phyloP scores from a whole-genome alignment of 2,113 vertebrate genomes.

The Pygoscelis adeliae region DNA sequence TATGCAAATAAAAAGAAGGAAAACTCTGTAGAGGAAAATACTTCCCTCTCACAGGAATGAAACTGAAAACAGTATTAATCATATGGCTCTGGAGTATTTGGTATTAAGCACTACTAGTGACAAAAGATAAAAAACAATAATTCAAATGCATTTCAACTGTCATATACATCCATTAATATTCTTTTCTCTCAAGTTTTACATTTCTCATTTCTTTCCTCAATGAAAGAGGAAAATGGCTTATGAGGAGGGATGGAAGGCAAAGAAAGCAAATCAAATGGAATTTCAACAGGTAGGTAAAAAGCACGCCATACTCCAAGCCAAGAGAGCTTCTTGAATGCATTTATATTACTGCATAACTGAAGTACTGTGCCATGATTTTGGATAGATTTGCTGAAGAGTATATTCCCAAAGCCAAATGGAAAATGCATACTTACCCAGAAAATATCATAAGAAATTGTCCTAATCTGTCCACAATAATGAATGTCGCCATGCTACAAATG shows the following conservation, averaged over 20 bases:
- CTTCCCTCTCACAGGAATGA: not conserved
- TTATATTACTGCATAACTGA: not conserved
- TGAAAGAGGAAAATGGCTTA: not conserved
- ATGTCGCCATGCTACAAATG: not conserved
- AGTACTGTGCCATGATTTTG: not conserved
- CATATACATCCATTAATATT: not conserved
- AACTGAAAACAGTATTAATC: conserved; percentile 18
- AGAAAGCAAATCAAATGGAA: not conserved
- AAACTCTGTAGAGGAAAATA: not conserved
- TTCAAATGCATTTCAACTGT: not conserved
- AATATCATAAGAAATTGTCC: not conserved
- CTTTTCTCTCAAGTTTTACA: not conserved
- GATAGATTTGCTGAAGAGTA: not conserved
- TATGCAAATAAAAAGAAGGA: not conserved
- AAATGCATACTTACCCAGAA: not conserved
- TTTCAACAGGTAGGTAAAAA: not conserved
- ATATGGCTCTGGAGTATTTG: not conserved
- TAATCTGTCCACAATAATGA: not conserved
- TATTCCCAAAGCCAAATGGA: not conserved
- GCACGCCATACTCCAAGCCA: not conserved
- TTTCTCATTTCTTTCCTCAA: not conserved
- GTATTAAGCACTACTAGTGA: not conserved
- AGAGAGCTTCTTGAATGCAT: not conserved
- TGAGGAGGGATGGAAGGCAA: not conserved
- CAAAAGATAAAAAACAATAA: not conserved